Base-by-base conservation (phyloP, 2,797 vertebrate genomes). In the Lutjanus argentimaculatus region DNA sequence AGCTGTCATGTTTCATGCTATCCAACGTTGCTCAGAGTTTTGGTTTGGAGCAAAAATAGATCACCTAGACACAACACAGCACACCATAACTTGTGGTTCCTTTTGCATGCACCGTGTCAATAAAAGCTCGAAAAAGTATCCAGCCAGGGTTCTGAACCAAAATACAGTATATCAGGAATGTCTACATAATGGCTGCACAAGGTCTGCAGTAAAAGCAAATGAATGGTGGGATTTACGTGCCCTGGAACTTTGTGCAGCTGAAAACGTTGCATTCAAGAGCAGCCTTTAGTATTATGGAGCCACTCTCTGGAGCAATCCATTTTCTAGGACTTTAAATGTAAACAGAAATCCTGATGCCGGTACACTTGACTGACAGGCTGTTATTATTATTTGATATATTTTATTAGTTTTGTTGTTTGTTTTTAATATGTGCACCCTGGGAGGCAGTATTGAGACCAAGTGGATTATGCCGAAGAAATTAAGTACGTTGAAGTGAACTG, bases 381-480 rank as follows among this genome's bases (percentile, higher is more conserved):
- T 46, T 25, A n/a, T 58, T 55, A 67, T 53, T 56, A 67, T 64
- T 64, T 14, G 0, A 57, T 45, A 11, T 4, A 6, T 46, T 67
- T 7, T 53, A n/a, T n/a, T 53, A 10, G 21, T 22, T 42, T 67
- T 64, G 8, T 48, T 53, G 15, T 61, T 77, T 21, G 25, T 57
- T 67, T 82, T 49, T 62, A 51, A 68, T 64, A 69, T 53, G 10
- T 46, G 65, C 7, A 13, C 3, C 22, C 15, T 6, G 36, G 11
- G 30, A 46, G 30, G 52, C 36, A 3, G 21, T 1, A 17, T 13
- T 25, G 63, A 40, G 73, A 40, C 40, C 14, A 25, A 57, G 21
- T 40, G 62, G 57, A 62, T 84, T 58, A 67, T 76, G 14, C 52
- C 21, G 42, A 72, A 63, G 45, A 49, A 59, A 67, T 57, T 7